Percentiles rank a stretch among this genome's conserved stretches.
Evolutionary conservation across 2,888 invertebrate genomes (phyloP).

Genomic region (Marronus borbonicus): DNA sequence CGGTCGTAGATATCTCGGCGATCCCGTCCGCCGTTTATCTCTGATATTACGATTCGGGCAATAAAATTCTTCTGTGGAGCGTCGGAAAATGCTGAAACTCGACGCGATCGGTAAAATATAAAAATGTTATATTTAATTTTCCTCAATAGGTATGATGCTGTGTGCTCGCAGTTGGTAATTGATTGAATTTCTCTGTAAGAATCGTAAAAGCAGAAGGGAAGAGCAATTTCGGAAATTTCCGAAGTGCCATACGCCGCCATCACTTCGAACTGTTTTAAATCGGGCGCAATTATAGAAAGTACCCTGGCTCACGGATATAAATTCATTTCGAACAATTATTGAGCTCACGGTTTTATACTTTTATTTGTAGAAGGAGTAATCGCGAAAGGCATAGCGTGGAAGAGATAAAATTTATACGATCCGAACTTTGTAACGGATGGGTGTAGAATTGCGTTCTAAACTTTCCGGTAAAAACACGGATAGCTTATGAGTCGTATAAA

Average conservation of each 20-base stretch:
- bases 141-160: background rate
- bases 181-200: background rate
- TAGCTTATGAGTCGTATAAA: no score
- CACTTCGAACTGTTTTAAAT: background rate
- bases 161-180: background rate
- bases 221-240: background rate
- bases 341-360: background rate
- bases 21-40: background rate
- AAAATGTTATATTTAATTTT: constrained; percentile 22
- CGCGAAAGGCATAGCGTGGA: background rate
- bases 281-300: constrained; percentile 3
- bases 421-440: no score
- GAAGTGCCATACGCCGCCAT: background rate
- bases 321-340: constrained; percentile 10
- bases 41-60: constrained; percentile 8
- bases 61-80: constrained; percentile 8
- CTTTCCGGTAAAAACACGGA: no score
- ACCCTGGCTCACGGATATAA: background rate
- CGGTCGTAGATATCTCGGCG: background rate
- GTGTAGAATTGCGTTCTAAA: no score
- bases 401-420: no score
- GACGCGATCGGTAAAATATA: constrained; percentile 12
- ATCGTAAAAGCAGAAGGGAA: constrained; percentile 6
- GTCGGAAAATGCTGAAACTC: background rate
- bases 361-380: background rate